A percentile compares a stretch with the other conserved stretches of the same genome.
These are phyloP conservation scores for Peucedramus taeniatus DNA, from an alignment of 2,113 vertebrate species.

Conservation along the genomic window DNA sequence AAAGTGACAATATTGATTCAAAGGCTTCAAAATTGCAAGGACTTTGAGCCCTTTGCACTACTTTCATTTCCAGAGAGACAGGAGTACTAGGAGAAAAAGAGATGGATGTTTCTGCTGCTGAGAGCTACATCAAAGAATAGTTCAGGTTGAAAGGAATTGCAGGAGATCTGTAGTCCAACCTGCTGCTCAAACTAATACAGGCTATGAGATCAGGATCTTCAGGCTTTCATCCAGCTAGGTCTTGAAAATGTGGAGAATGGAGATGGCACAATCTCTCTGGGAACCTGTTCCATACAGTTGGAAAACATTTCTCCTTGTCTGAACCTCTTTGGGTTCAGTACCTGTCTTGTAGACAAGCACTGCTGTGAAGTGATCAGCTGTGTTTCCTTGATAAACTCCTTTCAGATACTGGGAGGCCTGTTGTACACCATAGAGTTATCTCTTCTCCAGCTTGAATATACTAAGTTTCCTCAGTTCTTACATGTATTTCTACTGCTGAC, in stretches of 20 bases:
- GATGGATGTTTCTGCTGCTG: background rate
- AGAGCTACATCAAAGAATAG: background rate
- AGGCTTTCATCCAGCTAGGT: background rate
- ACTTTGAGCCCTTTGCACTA: background rate
- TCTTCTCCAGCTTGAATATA: background rate
- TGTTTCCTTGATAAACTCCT: background rate
- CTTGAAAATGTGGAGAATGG: background rate
- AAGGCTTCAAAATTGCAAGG: background rate
- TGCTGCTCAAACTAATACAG: background rate
- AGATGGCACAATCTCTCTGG: background rate
- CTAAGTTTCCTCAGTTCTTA: background rate
- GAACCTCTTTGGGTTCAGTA: background rate
- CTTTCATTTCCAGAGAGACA: background rate
- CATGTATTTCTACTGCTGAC: fast-evolving
- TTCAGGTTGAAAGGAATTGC: background rate
- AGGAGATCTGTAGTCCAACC: background rate
- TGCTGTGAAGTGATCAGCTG: background rate
- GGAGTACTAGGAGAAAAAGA: background rate
- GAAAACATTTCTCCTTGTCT: background rate
- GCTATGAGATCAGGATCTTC: background rate
- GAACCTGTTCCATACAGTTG: background rate
- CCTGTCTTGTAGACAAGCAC: background rate
- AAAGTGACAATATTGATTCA: background rate
- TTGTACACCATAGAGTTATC: fast-evolving
- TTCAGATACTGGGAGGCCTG: background rate